phyloP scores from a whole-genome alignment of 2,888 invertebrate genomes.

The Heliothis peltigera region DNA sequence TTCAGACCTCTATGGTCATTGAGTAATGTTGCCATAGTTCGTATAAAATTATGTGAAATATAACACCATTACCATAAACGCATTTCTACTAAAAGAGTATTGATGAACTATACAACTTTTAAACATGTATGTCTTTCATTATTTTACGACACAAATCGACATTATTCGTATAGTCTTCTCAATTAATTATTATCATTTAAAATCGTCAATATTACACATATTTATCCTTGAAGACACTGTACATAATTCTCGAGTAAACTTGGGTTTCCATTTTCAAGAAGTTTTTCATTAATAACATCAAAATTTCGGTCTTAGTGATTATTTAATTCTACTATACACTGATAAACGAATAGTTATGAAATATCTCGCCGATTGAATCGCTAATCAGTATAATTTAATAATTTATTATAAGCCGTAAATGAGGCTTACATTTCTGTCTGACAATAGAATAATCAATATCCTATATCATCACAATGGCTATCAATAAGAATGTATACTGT shows the following conservation, averaged over 20 bases:
- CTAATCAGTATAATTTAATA: neutral
- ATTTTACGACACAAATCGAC: neutral
- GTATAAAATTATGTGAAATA: neutral
- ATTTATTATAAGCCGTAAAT: slow-evolving; percentile 1
- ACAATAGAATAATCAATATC: neutral
- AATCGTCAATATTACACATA: neutral
- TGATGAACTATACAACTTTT: neutral
- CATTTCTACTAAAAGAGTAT: neutral
- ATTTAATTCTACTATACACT: slow-evolving; percentile 1
- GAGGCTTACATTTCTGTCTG: neutral
- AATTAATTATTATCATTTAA: neutral
- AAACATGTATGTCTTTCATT: neutral
- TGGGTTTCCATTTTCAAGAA: too few relatives aligned
- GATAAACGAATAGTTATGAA: slow-evolving; percentile 2
- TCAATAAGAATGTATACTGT: neutral
- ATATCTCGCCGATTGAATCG: slow-evolving; percentile 2
- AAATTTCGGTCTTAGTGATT: too few relatives aligned
- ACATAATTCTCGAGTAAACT: neutral
- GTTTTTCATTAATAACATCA: too few relatives aligned
- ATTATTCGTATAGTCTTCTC: neutral
- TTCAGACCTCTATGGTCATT: neutral
- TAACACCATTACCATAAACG: neutral
- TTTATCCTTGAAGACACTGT: neutral
- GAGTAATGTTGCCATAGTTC: neutral
- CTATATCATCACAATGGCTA: neutral